Evolutionary conservation across 2,797 vertebrate species (phyloP).

Genomic region (Pelodytes ibericus): DNA sequence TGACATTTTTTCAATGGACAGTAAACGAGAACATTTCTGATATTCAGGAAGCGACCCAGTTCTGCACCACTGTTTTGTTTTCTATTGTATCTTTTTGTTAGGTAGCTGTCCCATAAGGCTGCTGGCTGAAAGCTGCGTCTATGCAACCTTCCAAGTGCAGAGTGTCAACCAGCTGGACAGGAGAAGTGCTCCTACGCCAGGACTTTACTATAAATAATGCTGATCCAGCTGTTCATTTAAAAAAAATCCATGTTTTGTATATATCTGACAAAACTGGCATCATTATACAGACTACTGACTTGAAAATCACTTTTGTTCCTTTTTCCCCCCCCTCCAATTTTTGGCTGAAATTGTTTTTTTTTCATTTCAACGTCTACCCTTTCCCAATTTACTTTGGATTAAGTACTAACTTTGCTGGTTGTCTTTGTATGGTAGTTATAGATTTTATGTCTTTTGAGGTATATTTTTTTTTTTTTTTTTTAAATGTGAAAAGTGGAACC

Average conservation of each 20-base stretch:
- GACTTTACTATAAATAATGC: constrained; percentile 81
- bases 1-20: constrained; percentile 89
- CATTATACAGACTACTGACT: constrained; percentile 96
- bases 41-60: constrained; percentile 97
- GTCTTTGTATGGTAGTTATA: constrained; percentile 88
- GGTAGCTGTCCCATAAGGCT: constrained; percentile 95
- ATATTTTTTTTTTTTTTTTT: too few relatives aligned
- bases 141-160: constrained; percentile 95
- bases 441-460: constrained; percentile 86
- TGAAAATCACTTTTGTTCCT: constrained; percentile 78
- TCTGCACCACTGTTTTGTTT: constrained; percentile 83
- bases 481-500: constrained; percentile 85
- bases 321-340: constrained; percentile 83
- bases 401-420: constrained; percentile 87
- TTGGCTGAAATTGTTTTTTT: constrained; percentile 81
- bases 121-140: constrained; percentile 98
- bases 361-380: constrained; percentile 69
- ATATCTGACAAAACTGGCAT: constrained; percentile 92
- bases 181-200: constrained; percentile 81
- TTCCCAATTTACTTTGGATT: constrained; percentile 76
- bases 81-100: constrained; percentile 44
- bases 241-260: constrained; percentile 87
- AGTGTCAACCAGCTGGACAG: constrained; percentile 83
- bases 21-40: constrained; percentile 86
- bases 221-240: constrained; percentile 86